Base-by-base conservation (phyloP, 2,888 invertebrate genomes). In the Acanthosepion pharaonis region DNA sequence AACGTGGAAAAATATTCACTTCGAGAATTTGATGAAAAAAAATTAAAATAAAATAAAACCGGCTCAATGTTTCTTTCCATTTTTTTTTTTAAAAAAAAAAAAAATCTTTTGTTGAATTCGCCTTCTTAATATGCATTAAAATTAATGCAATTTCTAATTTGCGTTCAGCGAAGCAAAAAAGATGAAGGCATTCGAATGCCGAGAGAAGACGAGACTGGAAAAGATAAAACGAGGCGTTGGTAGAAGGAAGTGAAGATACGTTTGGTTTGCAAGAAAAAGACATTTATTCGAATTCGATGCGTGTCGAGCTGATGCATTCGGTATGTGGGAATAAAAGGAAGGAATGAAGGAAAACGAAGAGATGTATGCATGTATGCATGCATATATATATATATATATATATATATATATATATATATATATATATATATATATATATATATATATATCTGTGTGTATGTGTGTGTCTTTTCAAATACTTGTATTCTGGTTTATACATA, bases 161-260 rank as follows among this genome's bases (percentile, higher is more conserved):
- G n/a, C 78, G 78, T 78, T 78, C 78, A 78, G 15, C 78, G 78
- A 78, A 78, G 78, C 78, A 78, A 78, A 78, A 42, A 28, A 78
- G 78, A 78, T 78, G n/a, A n/a, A 78, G 78, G 8, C 78, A 78
- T 78, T 78, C 28, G 78, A n/a, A 78, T 78, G 78, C 28, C 78
- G n/a, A 78, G 78, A 78, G 78, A 78, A n/a, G 78, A 78, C 78
- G n/a, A n/a, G 78, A 78, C 78, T 78, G 11, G 78, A 78, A 78
- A 11, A 78, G 78, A 78, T 78, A n/a, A 78, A n/a, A 78, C 78
- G 78, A 78, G 78, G n/a, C n/a, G 18, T 78, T 78, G 78, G 78
- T 9, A 4, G 8, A 78, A 78, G 78, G 78, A 78, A 78, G n/a
- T 78, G 28, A 11, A n/a, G n/a, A 11, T 28, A 8, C 78, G n/a